phyloP scores from a whole-genome alignment of 2,113 vertebrate genomes.

The Dasyornis broadbenti region DNA sequence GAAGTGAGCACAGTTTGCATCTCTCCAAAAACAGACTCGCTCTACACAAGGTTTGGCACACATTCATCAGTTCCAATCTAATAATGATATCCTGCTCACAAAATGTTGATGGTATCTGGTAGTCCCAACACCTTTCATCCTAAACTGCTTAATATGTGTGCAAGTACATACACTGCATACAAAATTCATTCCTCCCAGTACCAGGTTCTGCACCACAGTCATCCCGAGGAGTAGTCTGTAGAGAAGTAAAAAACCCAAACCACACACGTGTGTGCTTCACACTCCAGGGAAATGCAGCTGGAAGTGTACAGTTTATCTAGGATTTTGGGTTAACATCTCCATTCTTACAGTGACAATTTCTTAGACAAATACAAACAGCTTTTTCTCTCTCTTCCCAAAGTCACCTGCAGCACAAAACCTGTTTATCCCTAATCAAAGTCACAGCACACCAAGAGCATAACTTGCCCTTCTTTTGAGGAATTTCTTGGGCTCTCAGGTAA shows the following conservation, averaged over 20 bases:
- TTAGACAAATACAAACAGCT: not conserved
- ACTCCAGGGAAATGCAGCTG: not conserved
- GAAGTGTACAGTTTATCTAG: not conserved
- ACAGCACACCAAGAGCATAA: not conserved
- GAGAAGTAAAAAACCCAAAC: not conserved
- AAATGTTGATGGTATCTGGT: not conserved
- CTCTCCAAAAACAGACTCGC: not conserved
- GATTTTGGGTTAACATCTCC: not conserved
- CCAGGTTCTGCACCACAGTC: not conserved
- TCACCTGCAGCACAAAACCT: not conserved
- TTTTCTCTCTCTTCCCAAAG: not conserved
- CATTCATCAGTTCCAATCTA: not conserved
- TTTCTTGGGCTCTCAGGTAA: not conserved
- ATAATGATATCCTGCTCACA: not conserved
- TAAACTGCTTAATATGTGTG: not conserved
- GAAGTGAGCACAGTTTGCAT: not conserved
- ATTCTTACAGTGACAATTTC: not conserved
- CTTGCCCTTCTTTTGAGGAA: not conserved
- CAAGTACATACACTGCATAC: not conserved
- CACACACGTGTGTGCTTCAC: not conserved
- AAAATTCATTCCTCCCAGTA: not conserved
- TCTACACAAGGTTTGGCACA: not conserved
- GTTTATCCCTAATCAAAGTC: not conserved
- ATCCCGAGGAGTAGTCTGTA: not conserved
- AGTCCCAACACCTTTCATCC: not conserved